Evolutionary conservation across 1,140 invertebrate genomes (phyloP).

Genomic region (Apis mellifera): Amel_HAv3.1 CM009931.2:7076501-7077000

Average conservation of each 20-base stretch:
- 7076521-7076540: not conserved
- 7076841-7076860: not conserved
- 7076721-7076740: not conserved
- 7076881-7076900: conserved; percentile 80
- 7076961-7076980: conserved; percentile 84
- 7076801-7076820: not conserved
- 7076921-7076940: conserved; percentile 81
- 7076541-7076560: not conserved
- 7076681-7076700: not conserved
- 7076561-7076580: not conserved
- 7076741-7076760: not conserved
- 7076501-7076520: conserved; percentile 10
- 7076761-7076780: not conserved
- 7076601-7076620: too few relatives aligned
- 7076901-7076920: conserved; percentile 81
- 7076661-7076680: not conserved
- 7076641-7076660: not conserved
- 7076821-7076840: not conserved
- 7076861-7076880: conserved; percentile 17
- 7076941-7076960: conserved; percentile 84
- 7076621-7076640: not conserved
- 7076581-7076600: not conserved
- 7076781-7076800: not conserved
- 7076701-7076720: too few relatives aligned
- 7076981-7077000: conserved; percentile 81